These are phyloP conservation scores for Drosophila buzzatii DNA, from an alignment of 2,888 invertebrate species.

Conservation along the genomic window DNA sequence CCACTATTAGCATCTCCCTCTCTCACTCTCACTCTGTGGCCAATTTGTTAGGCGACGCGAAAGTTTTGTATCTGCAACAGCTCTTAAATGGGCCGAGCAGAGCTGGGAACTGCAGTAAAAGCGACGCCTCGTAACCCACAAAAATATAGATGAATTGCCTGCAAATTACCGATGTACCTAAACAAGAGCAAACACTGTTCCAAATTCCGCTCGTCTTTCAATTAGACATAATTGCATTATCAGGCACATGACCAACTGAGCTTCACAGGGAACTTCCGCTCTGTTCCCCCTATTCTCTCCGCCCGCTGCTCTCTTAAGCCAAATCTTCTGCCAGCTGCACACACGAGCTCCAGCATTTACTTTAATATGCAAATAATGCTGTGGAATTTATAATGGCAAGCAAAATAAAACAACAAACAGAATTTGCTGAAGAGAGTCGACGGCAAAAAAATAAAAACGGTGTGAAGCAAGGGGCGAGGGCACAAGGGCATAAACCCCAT, in stretches of 20 bases:
- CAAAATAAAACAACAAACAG: slow-evolving; percentile 40
- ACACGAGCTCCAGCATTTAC: slow-evolving; percentile 49
- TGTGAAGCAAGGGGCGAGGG: slow-evolving; percentile 3
- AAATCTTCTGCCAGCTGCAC: slow-evolving; percentile 52
- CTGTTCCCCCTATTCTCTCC: background rate
- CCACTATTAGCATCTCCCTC: background rate
- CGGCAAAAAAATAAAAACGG: background rate
- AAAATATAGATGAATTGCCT: slow-evolving; percentile 43
- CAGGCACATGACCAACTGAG: slow-evolving; percentile 49
- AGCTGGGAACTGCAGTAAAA: slow-evolving; percentile 35
- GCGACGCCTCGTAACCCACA: slow-evolving; percentile 71
- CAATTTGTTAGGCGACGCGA: slow-evolving; percentile 41
- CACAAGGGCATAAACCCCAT: slow-evolving; percentile 55
- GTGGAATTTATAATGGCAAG: slow-evolving; percentile 72
- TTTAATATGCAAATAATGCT: slow-evolving; percentile 75
- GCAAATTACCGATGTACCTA: slow-evolving; percentile 47
- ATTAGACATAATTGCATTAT: slow-evolving; percentile 66
- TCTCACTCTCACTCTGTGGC: slow-evolving; percentile 9
- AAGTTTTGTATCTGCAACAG: slow-evolving; percentile 40
- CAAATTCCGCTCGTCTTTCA: slow-evolving; percentile 59
- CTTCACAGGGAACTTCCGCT: slow-evolving; percentile 17
- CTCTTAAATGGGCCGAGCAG: slow-evolving; percentile 9
- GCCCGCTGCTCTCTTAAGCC: slow-evolving; percentile 12
- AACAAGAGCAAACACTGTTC: slow-evolving; percentile 47
- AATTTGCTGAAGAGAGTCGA: slow-evolving; percentile 5